Evolutionary conservation across 2,888 invertebrate species (phyloP).

Genomic region (Andrena bucephala): DNA sequence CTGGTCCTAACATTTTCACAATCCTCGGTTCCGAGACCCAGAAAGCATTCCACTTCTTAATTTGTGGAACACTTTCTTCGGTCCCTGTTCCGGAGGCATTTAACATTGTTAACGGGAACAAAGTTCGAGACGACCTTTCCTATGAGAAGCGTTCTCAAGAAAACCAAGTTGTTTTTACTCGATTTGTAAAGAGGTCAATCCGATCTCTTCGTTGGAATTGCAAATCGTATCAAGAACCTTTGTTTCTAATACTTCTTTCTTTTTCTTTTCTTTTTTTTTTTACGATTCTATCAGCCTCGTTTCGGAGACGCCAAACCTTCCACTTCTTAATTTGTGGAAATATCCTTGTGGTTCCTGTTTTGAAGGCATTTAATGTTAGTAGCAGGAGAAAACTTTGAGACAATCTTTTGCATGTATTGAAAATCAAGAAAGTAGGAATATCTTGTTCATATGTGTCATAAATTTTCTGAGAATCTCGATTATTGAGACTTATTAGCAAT

Average conservation of each 20-base stretch:
- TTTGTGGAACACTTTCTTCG: too few relatives aligned
- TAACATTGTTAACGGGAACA: too few relatives aligned
- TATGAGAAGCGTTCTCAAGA: too few relatives aligned
- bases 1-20: too few relatives aligned
- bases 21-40: too few relatives aligned
- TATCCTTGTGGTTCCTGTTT: neutral
- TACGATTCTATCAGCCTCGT: neutral
- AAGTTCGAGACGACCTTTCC: too few relatives aligned
- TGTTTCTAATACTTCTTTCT: neutral
- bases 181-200: too few relatives aligned
- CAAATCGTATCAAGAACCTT: neutral
- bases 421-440: conserved; percentile 6
- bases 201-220: too few relatives aligned
- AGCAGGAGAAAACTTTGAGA: neutral
- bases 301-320: neutral
- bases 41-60: too few relatives aligned
- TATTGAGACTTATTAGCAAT: neutral
- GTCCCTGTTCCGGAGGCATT: too few relatives aligned
- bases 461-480: neutral
- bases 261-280: neutral
- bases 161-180: too few relatives aligned
- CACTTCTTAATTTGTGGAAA: neutral
- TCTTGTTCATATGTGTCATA: neutral
- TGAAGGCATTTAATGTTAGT: neutral
- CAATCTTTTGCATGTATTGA: conserved; percentile 3